Evolutionary conservation across 2,888 invertebrate genomes (phyloP), one percentile per base, ranked within the genome.

Genomic region (Clitarchus hookeri): DNA sequence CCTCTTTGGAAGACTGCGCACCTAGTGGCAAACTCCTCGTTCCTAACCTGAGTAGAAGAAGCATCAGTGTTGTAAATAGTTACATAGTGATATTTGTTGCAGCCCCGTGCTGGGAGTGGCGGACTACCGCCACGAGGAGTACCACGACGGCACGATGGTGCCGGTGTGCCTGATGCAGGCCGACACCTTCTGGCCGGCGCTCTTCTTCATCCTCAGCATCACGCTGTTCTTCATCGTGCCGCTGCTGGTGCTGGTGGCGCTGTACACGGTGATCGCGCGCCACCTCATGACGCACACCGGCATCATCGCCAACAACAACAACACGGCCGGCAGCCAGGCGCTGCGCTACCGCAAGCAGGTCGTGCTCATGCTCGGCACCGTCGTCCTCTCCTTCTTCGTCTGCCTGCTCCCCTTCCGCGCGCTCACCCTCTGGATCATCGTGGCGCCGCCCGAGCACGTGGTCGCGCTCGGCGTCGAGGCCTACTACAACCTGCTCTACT

Each of bases 331-430:
- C 36, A 85, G 86, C 13, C 77, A 80, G 48, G 87, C 53, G 12
- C 87, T 90, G 11, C 89, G 90, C 83, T 90, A 90, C 85, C 88
- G 90, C 96, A 96, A 92, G 95, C 91, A 92, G 89, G 92, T 97
- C 44, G 97, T 98, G 79, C 92, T 97, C 85, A 98, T 98, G 98
- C 92, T 98, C 54, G 97, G 96, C 12, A 96, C 97, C 0, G 98
- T 98, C 0, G 97, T 98, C 0, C 91, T 97, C 48, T 96, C 97
- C 84, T 98, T 98, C 92, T 98, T 98, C 91, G 92, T 98, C 85
- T 98, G 98, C 90, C 93, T 98, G 82, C 92, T 98, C 87, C 98
- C 98, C 0, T 97, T 98, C 91, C 95, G 97, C 88, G 96, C 97
- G 3, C 93, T 98, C 83, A 97, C 96, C 0, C 92, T 98, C 83